These are phyloP conservation scores for Drosophila testacea DNA, from an alignment of 2,888 invertebrate species.

Conservation along the genomic window DNA sequence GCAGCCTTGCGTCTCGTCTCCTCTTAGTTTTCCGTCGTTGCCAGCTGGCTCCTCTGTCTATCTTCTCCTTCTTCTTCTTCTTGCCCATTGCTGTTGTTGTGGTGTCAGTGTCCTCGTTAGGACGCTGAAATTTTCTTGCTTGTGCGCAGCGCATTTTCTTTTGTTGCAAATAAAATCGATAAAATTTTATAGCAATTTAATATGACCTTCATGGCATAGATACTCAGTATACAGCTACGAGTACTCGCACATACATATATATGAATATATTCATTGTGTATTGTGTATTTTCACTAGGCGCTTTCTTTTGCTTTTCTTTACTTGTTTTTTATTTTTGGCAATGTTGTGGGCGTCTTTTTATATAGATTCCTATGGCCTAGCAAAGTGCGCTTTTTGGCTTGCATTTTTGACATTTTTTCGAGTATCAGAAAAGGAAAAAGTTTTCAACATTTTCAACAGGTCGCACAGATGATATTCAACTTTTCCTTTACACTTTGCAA, in stretches of 20 bases:
- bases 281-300: constrained; percentile 34
- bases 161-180: constrained; percentile 83
- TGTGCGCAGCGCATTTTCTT: constrained; percentile 77
- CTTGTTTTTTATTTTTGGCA: constrained; percentile 21
- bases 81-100: constrained; percentile 24
- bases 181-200: constrained; percentile 84
- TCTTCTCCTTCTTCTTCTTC: constrained; percentile 16
- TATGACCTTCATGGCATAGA: constrained; percentile 84
- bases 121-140: constrained; percentile 62
- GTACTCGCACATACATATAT: constrained; percentile 21
- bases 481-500: constrained; percentile 33
- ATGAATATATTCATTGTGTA: constrained; percentile 38
- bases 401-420: constrained; percentile 35
- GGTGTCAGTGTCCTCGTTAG: constrained; percentile 82
- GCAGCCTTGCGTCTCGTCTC: constrained; percentile 13
- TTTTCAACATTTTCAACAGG: constrained; percentile 63
- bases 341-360: constrained; percentile 64
- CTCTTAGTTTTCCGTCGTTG: constrained; percentile 26
- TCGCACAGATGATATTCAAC: constrained; percentile 45
- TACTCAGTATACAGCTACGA: constrained; percentile 37
- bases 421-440: constrained; percentile 19
- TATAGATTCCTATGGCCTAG: constrained; percentile 44
- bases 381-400: constrained; percentile 51
- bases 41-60: constrained; percentile 47
- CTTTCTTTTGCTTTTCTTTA: constrained; percentile 34